Base-by-base conservation (phyloP, 2,888 invertebrate species). In the Argyresthia albistria region DNA sequence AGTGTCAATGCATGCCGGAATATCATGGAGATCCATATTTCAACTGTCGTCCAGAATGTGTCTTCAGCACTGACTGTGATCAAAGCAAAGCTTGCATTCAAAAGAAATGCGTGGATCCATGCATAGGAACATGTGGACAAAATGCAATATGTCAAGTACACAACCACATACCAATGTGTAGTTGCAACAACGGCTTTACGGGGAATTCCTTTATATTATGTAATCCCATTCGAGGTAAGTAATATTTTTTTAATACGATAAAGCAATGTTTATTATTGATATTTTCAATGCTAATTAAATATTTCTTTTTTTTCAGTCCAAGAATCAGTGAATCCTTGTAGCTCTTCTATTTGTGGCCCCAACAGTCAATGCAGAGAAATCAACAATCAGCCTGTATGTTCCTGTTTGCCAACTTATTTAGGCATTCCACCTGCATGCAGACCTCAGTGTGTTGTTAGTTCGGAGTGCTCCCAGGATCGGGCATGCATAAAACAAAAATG, bases 31-130 rank as follows among this genome's bases (percentile, higher is more conserved):
- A 94, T 72, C 93, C 95, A 14, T 92, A 91, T 66, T 83, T 89
- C 53, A 91, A 91, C 54, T 95, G 95, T 66, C 89, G 93, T 54
- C 95, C 95, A 0, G 95, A 95, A 78, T 95, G 95, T 75, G 89
- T 94, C 15, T 89, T 91, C 51, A 95, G 93, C 70, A 90, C 91
- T 1, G 95, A 95, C 59, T 95, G 95, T 69, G 79, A 90, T 0
- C 74, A 88, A 55, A 82, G 90, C 60, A 91, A 88, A 63, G 92
- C 95, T 51, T 96, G 96, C 68, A 84, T 93, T 39, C 90, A 91
- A 67, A 91, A 90, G 65, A 93, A 93, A 79, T 95, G 95, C 70
- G 72, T 88, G 7, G 91, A 95, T 70, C 94, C 95, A 7, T 95
- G 95, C 62, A 82, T 89, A 43, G 91, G 91, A 55, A 91, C 91